Evolutionary conservation across 2,797 vertebrate species (phyloP).

Genomic region (Pristis pectinata): DNA sequence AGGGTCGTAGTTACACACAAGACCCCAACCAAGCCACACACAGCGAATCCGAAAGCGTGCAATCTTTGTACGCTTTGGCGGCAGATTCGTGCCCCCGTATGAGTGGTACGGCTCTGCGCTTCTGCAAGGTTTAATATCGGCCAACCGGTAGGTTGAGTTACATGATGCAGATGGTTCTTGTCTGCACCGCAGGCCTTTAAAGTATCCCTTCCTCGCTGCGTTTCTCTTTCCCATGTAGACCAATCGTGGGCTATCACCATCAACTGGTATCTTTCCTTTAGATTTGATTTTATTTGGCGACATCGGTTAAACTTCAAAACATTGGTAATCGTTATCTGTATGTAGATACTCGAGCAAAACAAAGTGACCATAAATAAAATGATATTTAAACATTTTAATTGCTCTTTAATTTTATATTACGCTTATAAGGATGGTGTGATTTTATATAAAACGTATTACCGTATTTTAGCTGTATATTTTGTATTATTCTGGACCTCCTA

Average conservation of each 20-base stretch:
- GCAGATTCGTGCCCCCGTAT: background rate
- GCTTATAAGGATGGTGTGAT: background rate
- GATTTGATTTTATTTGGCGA: background rate
- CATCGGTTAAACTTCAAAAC: background rate
- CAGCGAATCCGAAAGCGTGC: background rate
- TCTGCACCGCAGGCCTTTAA: background rate
- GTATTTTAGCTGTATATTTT: background rate
- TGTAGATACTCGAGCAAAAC: background rate
- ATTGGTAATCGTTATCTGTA: too few species aligned
- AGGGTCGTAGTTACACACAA: background rate
- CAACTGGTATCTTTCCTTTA: background rate
- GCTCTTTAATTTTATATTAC: too few species aligned
- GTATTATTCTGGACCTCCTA: background rate
- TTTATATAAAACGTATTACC: background rate
- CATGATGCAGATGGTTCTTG: background rate
- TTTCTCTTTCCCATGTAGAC: too few species aligned
- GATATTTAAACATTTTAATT: background rate
- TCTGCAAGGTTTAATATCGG: background rate
- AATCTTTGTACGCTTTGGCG: background rate
- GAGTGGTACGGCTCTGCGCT: background rate
- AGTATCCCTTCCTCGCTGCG: background rate
- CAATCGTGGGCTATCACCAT: background rate
- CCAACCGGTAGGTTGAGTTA: background rate
- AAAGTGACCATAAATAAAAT: background rate
- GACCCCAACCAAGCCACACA: background rate